Conservation (phyloP, 2,113 vertebrate genomes). For the Sorex araneus region DNA sequence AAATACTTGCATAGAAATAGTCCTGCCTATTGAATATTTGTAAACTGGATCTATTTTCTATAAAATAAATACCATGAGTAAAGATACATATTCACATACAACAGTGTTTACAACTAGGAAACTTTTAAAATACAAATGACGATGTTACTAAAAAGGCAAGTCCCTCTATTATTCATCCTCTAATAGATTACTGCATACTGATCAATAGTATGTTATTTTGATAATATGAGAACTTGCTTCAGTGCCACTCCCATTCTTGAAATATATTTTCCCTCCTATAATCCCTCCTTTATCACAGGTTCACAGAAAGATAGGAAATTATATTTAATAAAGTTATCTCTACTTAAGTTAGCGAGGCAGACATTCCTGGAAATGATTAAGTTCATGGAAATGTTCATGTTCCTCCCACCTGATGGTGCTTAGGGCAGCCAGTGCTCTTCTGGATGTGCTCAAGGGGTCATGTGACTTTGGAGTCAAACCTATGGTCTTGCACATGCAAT, state of each 20-base stretch:
- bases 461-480: too few species aligned
- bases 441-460: too few species aligned
- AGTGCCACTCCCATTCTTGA: neutral
- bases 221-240: neutral
- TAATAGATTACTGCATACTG: too few species aligned
- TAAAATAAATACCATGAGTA: slow-evolving; percentile 3
- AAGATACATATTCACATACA: slow-evolving; percentile 17
- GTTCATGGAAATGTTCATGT: too few species aligned
- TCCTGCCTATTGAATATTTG: neutral
- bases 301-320: neutral
- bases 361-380: neutral
- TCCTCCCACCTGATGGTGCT: neutral
- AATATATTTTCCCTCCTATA: neutral
- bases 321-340: neutral
- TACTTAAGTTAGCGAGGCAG: neutral
- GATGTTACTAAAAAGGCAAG: neutral
- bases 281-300: neutral
- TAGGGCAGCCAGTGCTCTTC: too few species aligned
- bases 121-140: slow-evolving; percentile 51
- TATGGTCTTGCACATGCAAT: neutral
- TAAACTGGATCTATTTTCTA: slow-evolving; percentile 1
- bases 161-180: too few species aligned
- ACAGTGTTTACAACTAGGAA: neutral
- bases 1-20: neutral
- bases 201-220: neutral